Conservation (phyloP, 2,113 vertebrate species). For the Pituophis catenifer region DNA sequence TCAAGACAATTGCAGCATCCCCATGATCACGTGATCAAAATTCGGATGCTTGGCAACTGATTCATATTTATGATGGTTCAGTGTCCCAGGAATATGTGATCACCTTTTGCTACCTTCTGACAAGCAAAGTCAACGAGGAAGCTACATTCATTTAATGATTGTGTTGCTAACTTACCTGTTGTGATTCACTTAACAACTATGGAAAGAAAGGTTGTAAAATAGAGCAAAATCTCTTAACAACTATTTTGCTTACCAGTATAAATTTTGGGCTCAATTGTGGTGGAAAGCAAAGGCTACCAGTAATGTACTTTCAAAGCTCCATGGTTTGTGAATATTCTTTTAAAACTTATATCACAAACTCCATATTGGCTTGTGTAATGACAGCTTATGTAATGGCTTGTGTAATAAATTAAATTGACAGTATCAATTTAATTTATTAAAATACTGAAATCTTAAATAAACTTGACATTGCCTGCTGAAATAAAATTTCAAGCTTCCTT, state of each 20-base stretch:
- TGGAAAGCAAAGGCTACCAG: not conserved
- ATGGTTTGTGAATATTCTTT: not conserved
- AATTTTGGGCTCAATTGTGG: not conserved
- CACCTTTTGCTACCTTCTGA: not conserved
- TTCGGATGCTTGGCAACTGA: not conserved
- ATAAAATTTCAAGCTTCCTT: not conserved
- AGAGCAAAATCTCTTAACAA: not conserved
- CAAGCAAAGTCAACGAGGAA: not conserved
- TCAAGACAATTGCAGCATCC: not conserved
- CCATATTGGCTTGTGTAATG: not conserved
- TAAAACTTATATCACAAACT: not conserved
- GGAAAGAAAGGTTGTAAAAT: not conserved
- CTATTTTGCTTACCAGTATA: not conserved
- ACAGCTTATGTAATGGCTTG: too few relatives aligned
- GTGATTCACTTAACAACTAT: not conserved
- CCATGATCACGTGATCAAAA: not conserved
- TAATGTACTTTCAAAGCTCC: not conserved
- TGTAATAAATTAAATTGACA: too few relatives aligned
- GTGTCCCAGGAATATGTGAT: not conserved
- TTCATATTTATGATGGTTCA: not conserved
- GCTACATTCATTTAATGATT: not conserved
- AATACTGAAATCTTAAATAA: not conserved
- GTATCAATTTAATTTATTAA: not conserved
- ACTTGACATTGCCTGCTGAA: not conserved
- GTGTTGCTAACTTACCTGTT: not conserved